phyloP scores from a whole-genome alignment of 2,888 invertebrate genomes.

The Phortica okadai region DNA sequence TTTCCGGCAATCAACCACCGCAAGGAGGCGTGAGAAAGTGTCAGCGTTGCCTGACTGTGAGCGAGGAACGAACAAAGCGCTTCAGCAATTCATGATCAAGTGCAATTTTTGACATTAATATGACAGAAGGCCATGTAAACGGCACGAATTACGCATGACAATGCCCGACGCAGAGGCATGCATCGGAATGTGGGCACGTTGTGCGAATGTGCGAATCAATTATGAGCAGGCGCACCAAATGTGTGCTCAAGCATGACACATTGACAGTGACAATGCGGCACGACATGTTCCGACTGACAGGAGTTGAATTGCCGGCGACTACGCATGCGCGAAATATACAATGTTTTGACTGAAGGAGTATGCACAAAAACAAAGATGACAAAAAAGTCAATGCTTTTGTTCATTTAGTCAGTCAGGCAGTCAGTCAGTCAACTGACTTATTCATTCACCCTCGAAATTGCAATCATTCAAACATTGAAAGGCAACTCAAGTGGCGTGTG shows the following conservation, averaged over 20 bases:
- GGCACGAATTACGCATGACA: slow-evolving; percentile 9
- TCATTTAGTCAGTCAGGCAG: background rate
- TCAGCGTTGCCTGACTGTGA: background rate
- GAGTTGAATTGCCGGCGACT: background rate
- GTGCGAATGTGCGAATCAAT: slow-evolving; percentile 23
- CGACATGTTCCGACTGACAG: slow-evolving; percentile 17
- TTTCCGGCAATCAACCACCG: background rate
- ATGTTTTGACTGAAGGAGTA: background rate
- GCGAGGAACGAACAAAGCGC: slow-evolving; percentile 25
- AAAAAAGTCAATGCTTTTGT: no score
- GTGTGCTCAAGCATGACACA: background rate
- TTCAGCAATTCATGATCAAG: slow-evolving; percentile 62
- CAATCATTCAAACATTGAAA: slow-evolving; percentile 23
- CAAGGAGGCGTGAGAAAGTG: slow-evolving; percentile 17
- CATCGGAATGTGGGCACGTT: slow-evolving; percentile 5
- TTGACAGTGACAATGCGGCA: background rate
- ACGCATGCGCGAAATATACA: background rate
- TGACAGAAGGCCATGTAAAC: slow-evolving; percentile 50
- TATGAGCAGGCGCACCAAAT: slow-evolving; percentile 8
- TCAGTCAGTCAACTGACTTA: background rate
- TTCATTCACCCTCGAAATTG: background rate
- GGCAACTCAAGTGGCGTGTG: slow-evolving; percentile 30
- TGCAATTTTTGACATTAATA: slow-evolving; percentile 71
- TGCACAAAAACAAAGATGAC: no score
- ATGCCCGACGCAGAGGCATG: background rate